Base-by-base conservation (phyloP, 1,140 invertebrate species). In the Helicoverpa zea region DNA sequence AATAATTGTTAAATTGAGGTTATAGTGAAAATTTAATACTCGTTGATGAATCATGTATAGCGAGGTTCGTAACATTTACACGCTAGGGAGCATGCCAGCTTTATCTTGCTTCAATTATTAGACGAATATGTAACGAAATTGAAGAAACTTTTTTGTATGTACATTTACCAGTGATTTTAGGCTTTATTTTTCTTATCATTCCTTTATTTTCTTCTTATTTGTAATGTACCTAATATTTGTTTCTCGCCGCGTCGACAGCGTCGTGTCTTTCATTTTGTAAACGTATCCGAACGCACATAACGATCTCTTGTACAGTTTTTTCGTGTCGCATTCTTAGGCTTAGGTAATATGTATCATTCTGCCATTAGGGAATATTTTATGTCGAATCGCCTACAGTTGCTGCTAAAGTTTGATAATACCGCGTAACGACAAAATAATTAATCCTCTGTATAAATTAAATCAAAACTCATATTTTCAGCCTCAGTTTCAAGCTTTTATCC, bases 11-110 rank as follows among this genome's bases (percentile, higher is more conserved):
- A 88, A 91, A 94, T 86, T 90, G 90, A 90, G 84, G 87, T 90
- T 90, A 91, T 93, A 94, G 91, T 89, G 83, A 92, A 94, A 94
- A 93, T 94, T 94, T 93, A 94, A 94, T 92, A 92, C 86, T 93
- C 91, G 92, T 94, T 93, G 85, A 91, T 86, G 87, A 92, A 91
- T 90, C 87, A 84, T 87, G 87, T 92, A 89, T 88, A 89, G 79
- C 80, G 79, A 81, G 82, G 83, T 86, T 84, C 61, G 77, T 72
- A 73, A 78, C 78, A 84, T 86, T 86, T 88, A 87, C 81, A 86
- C 75, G 70, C 52, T 79, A 68, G 54, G 70, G 68, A 72, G 70
- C 82, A 86, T 66, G 75, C 49, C 18, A 10, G 63, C 75, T 78
- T 78, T 51, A 35, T 43, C 18, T 35, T 66, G 75, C 75, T 78